A percentile compares a stretch with the other conserved stretches of the same genome.
Conservation (phyloP, 2,797 vertebrate species). For the Uromys caudimaculatus region DNA sequence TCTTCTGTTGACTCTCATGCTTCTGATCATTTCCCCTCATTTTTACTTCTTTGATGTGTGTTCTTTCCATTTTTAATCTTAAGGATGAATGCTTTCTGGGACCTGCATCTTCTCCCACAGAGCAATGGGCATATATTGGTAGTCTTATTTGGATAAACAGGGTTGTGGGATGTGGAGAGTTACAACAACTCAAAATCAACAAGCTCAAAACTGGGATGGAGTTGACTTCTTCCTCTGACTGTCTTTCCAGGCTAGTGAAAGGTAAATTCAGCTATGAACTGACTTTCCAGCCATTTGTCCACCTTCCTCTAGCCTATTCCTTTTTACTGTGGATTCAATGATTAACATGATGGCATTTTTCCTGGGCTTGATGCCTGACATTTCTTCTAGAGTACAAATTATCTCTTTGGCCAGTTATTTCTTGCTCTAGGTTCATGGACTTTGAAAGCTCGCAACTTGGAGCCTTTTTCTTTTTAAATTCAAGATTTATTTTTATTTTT, state of each 20-base stretch:
- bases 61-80: not conserved
- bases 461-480: slow-evolving; percentile 54
- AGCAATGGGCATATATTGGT: not conserved
- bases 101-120: not conserved
- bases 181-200: not conserved
- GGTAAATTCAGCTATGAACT: not conserved
- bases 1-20: not conserved
- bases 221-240: not conserved
- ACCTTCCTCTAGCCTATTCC: not conserved
- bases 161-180: not conserved
- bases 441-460: not conserved
- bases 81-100: not conserved
- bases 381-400: slow-evolving; percentile 70
- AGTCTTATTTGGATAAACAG: slow-evolving; percentile 24
- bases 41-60: not conserved
- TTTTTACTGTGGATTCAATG: not conserved
- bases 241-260: not conserved
- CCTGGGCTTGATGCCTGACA: slow-evolving; percentile 44
- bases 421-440: slow-evolving; percentile 47
- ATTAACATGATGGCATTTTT: slow-evolving; percentile 61
- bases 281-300: not conserved
- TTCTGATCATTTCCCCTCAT: not conserved
- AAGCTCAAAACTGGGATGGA: not conserved
- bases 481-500: no score
- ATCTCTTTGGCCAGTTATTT: slow-evolving; percentile 70